A percentile compares a stretch with the other conserved stretches of the same genome.
These are phyloP conservation scores for Origma solitaria DNA, from an alignment of 2,113 vertebrate genomes.

Conservation along the genomic window DNA sequence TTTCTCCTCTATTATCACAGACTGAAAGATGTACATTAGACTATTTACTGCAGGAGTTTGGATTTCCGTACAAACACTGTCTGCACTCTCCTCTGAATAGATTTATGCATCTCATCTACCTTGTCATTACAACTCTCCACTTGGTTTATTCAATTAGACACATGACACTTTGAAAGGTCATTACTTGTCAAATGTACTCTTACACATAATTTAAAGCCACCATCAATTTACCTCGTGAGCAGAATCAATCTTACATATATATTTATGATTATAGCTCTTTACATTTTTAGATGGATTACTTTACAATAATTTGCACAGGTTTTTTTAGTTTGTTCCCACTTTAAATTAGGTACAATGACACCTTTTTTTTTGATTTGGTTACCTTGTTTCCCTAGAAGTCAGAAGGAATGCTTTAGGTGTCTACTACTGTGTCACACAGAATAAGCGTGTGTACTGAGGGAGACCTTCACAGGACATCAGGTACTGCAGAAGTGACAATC, in stretches of 20 bases:
- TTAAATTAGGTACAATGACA: not conserved
- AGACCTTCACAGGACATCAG: not conserved
- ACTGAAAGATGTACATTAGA: constrained; percentile 74
- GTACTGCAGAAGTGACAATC: not conserved
- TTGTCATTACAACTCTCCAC: constrained; percentile 69
- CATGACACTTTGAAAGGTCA: constrained; percentile 66
- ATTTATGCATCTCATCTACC: constrained; percentile 62
- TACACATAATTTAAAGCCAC: constrained; percentile 52
- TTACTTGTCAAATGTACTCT: constrained; percentile 64
- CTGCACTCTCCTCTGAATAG: constrained; percentile 42
- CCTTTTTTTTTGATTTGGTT: not conserved
- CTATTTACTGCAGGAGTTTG: constrained; percentile 76
- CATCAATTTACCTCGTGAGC: constrained; percentile 35
- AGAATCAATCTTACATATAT: not conserved
- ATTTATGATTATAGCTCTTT: not conserved
- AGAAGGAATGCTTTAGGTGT: not conserved
- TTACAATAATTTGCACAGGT: not conserved
- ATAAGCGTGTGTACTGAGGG: not conserved
- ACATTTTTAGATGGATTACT: not conserved
- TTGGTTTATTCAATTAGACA: constrained; percentile 77
- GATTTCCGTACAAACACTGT: constrained; percentile 67
- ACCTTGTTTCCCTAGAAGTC: not conserved
- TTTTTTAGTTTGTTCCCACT: not conserved
- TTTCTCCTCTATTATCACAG: constrained; percentile 78
- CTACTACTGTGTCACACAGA: not conserved